Base-by-base conservation (phyloP, 1,140 invertebrate genomes). In the Planococcus citri region DNA sequence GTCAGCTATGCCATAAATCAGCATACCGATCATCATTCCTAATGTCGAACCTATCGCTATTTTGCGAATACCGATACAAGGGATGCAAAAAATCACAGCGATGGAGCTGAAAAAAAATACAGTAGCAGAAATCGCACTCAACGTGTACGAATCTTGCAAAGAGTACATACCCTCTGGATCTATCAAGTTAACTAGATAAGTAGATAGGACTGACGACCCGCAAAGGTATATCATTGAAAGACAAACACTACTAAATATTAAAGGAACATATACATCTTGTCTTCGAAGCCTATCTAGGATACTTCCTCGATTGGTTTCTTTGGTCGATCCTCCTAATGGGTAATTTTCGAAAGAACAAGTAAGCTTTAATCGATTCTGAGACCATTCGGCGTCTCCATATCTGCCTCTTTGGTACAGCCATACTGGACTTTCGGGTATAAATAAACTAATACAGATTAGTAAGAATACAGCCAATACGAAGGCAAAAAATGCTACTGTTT, bases 371-470 rank as follows among this genome's bases (percentile, higher is more conserved):
- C 78, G 81, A 38, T 81, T 82, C 0, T 84, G 75, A 0, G 79
- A 75, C 21, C 74, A 74, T 25, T 82, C 78, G 0, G 86, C 85
- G 68, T 86, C 82, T 0, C 82, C 79, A 6, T 77, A 72, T 17
- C 79, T 78, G 68, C 82, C 82, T 70, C 80, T 78, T 69, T 81
- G 78, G 29, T 82, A 75, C 24, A 88, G 75, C 87, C 88, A 91
- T 24, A 85, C 77, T 1, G 88, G 89, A 17, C 87, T 85, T 78
- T 91, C 89, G 0, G 88, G 87, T 22, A 90, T 76, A 0, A 84
- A 76, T 0, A 83, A 37, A 61, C 82, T 74, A 12, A 83, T 77
- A 1, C 86, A 74, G 9, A 83, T 74, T 10, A 85, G 76, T 0
- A 81, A 75, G 14, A 6, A 51, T 17, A 81, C 27, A 21, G 83